Evolutionary conservation across 2,797 vertebrate genomes (phyloP), one percentile per base, ranked within the genome.

Genomic region (Phyllotis vaccarum): DNA sequence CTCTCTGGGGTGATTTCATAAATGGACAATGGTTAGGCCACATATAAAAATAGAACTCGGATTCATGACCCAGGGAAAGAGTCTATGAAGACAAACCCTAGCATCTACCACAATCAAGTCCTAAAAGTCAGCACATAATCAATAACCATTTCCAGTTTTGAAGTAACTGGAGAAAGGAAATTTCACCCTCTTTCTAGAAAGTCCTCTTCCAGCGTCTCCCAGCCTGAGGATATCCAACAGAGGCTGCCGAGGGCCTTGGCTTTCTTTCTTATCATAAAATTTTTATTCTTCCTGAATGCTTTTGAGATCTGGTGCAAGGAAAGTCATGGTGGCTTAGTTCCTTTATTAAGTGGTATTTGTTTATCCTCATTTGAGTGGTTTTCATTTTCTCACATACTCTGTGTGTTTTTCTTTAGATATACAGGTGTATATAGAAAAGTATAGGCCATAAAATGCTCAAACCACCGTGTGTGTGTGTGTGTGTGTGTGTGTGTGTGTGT

Each of bases 1-100:
- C 40, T 92, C 56, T 80, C 11, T 86, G 64, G 52, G 92, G 34
- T 72, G 60, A 66, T 91, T 95, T 91, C 88, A 95, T 64, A 91
- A 91, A 74, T 40, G 37, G 56, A 62, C 62, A 31, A 12, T 74
- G 31, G 56, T 43, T 66, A 68, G 21, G 82, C 34, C 49, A 19
- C 37, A 7, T 58, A 46, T 75, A 86, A 91, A 96, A 95, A 68
- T 43, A 88, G 75, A 95, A 66, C 43, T 90, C 58, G 22, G 40
- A 94, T 70, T 70, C 68, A 78, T 31, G 29, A 85, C 64, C 31
- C 60, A 82, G 9, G 80, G 64, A 40, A 49, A 22, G 16, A 95
- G 40, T 17, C 46, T 58, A 86, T 68, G 21, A 92, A 90, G 66
- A 88, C 27, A 93, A 82, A 62, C 31, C 72, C 58, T 54, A 78